Evolutionary conservation across 2,888 invertebrate species (phyloP), one percentile per base, ranked within the genome.

Genomic region (Stenolophus ochropezus): DNA sequence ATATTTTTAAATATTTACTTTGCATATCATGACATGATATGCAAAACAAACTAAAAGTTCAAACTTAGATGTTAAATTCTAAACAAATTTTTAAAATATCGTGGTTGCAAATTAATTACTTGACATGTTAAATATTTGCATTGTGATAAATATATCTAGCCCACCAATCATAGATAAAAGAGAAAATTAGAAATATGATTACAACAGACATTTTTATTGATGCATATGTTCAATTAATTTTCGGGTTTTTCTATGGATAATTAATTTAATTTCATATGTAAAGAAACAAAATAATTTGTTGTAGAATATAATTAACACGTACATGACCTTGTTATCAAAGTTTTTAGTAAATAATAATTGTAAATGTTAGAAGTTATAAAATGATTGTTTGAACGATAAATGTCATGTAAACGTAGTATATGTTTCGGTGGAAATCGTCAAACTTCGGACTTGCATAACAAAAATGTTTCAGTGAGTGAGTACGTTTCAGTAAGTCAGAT

Each of bases 361-460:
- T 18, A 75, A 75, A 53, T 53, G 53, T n/a, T n/a, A n/a, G n/a
- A n/a, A 51, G 16, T 25, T 27, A 56, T 23, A 42, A 58, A 27
- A 77, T 77, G 21, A 33, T 8, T 56, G n/a, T 58, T 25, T 58
- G 18, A 6, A 76, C 11, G 18, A 16, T 27, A 4, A 21, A 6
- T 65, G n/a, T 18, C 47, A 78, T 79, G 56, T 79, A 79, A 71
- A 79, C 79, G 27, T 53, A 49, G 51, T 71, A 79, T 25, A 18
- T n/a, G 2, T 49, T 18, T 79, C 79, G 79, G 69, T 2, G 20
- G 18, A 6, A 18, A 25, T 53, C 79, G 79, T 47, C 20, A 20
- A 51, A 33, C 33, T 73, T 14, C 80, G 80, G 18, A 6, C 81
- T 81, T 81, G 75, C 81, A 81, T 81, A 81, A 81, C 51, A 74